phyloP scores from a whole-genome alignment of 2,797 vertebrate species.

The Dromococcyx pavoninus region DNA sequence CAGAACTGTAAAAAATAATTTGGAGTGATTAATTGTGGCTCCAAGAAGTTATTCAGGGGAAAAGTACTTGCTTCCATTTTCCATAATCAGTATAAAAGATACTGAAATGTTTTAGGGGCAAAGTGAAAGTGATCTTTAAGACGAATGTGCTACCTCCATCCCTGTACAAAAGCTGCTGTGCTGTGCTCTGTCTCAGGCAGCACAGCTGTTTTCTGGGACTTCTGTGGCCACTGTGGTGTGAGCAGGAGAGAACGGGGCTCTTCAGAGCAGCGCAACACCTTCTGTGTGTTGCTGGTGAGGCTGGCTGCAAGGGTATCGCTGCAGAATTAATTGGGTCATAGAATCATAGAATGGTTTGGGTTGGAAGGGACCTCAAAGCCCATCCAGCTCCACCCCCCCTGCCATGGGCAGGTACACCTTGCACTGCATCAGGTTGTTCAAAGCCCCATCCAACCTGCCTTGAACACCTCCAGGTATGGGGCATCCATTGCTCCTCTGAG shows the following conservation, averaged over 20 bases:
- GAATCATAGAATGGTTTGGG: too few relatives aligned
- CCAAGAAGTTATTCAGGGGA: background rate
- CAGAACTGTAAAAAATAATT: background rate
- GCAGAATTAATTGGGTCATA: background rate
- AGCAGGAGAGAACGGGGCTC: background rate
- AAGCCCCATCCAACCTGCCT: too few relatives aligned
- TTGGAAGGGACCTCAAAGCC: too few relatives aligned
- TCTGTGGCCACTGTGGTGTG: background rate
- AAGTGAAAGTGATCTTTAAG: background rate
- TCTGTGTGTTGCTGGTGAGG: accelerated
- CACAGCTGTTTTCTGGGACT: background rate
- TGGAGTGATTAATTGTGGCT: background rate
- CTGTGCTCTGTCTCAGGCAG: background rate
- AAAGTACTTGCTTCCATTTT: background rate
- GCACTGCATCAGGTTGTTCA: too few relatives aligned
- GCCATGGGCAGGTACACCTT: too few relatives aligned
- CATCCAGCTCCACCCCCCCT: too few relatives aligned
- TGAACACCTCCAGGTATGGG: too few relatives aligned
- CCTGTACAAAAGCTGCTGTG: background rate
- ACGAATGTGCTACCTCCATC: too few relatives aligned
- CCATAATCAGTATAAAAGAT: background rate
- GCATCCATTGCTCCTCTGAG: too few relatives aligned
- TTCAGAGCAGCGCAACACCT: background rate
- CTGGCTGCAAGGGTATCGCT: accelerated
- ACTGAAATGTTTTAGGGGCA: background rate